These are phyloP conservation scores for Semnornis frantzii DNA, from an alignment of 2,113 vertebrate species.

Conservation along the genomic window DNA sequence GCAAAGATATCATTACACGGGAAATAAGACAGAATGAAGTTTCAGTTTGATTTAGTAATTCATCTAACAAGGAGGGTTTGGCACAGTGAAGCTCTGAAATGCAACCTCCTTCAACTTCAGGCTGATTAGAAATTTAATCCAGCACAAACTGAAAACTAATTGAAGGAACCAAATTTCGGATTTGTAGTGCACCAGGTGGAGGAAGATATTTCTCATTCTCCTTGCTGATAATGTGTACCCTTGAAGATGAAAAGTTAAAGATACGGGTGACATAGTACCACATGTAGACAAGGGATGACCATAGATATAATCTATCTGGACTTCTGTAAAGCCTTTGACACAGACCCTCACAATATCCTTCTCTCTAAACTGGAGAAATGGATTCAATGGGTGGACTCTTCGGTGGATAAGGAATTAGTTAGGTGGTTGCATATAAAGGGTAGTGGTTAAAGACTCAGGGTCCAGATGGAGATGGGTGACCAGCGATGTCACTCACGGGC, in stretches of 20 bases:
- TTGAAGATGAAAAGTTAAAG: background rate
- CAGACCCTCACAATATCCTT: no score
- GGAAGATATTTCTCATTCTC: background rate
- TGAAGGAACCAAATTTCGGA: constrained; percentile 27
- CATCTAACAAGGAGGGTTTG: constrained; percentile 18
- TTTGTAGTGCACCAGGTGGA: background rate
- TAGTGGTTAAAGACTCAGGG: no score
- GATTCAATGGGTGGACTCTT: no score
- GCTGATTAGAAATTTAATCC: constrained; percentile 42
- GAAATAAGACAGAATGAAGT: constrained; percentile 35
- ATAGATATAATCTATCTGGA: no score
- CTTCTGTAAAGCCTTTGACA: no score
- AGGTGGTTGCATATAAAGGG: no score
- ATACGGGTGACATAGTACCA: background rate
- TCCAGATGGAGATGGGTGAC: no score
- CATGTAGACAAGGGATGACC: background rate
- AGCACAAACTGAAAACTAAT: background rate
- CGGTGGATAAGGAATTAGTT: no score
- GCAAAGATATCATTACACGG: constrained; percentile 30
- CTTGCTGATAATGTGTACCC: background rate
- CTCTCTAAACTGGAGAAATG: no score
- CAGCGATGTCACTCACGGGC: no score
- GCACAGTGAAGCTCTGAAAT: background rate
- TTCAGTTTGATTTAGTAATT: constrained; percentile 44
- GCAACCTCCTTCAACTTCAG: constrained; percentile 4